Evolutionary conservation across 2,113 vertebrate species (phyloP), one percentile per base, ranked within the genome.

Genomic region (Salminus brasiliensis): DNA sequence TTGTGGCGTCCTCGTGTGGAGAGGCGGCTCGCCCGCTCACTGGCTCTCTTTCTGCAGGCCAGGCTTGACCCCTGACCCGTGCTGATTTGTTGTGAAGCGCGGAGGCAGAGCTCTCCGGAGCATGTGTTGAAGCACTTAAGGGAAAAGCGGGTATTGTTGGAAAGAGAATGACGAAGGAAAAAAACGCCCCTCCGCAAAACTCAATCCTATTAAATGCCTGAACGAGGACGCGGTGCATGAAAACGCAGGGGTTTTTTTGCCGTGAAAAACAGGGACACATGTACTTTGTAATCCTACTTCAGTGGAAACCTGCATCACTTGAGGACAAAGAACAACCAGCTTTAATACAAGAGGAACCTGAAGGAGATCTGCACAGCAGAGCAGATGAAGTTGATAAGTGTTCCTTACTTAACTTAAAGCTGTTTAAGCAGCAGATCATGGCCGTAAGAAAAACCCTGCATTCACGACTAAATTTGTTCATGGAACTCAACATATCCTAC

Each of bases 191-290:
- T 75, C 30, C 18, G 49, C 75, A 63, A 78, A 47, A 79, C 73
- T 57, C 88, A 93, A 93, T 93, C 92, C 90, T 83, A 92, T 93
- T 93, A 91, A 90, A 89, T 88, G 90, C 86, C 86, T 83, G 43
- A 85, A 85, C 83, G 81, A 82, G 76, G 87, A 72, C 57, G 27
- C 60, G 23, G 74, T 68, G 72, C 39, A 41, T 63, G 76, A 9
- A 82, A 76, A 70, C 72, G 43, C 10, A 49, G 72, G 45, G 13
- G 15, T 47, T 47, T 47, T 43, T 80, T 76, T 62, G 81, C 84
- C 87, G 78, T 90, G 88, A 88, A 92, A 66, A 66, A 66, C 32
- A 85, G 78, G 84, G 89, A 89, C 89, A 91, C 81, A 34, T 91
- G 90, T 91, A 34, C 76, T 80, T 70, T 68, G 60, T 88, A 85